Conservation (phyloP, 2,113 vertebrate species). For the Piprites chloris region DNA sequence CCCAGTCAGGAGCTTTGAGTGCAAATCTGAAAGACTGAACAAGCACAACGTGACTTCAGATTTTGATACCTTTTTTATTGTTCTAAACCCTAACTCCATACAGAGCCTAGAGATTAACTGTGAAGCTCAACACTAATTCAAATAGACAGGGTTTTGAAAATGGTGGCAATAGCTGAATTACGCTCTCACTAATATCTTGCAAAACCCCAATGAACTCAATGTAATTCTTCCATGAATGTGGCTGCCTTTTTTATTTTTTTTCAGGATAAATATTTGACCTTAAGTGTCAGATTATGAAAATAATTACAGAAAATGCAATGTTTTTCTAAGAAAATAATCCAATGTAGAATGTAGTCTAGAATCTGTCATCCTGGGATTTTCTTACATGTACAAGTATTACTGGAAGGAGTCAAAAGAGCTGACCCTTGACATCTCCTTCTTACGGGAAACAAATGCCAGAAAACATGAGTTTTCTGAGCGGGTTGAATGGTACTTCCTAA, state of each 20-base stretch:
- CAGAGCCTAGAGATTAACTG: not conserved
- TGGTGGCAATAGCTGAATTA: not conserved
- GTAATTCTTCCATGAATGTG: not conserved
- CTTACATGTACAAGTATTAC: not conserved
- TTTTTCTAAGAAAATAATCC: not conserved
- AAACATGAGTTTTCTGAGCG: not conserved
- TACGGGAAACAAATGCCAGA: not conserved
- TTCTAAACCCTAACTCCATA: not conserved
- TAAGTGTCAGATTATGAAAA: not conserved
- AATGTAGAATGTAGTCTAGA: not conserved
- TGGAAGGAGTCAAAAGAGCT: not conserved
- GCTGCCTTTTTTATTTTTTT: not conserved
- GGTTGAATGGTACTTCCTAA: not conserved
- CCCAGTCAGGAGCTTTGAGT: not conserved
- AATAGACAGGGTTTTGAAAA: not conserved
- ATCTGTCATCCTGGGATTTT: not conserved
- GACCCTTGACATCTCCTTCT: not conserved
- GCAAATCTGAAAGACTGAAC: not conserved
- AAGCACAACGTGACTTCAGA: not conserved
- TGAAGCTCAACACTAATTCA: not conserved
- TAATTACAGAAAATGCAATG: not conserved
- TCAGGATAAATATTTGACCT: not conserved
- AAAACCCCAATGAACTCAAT: not conserved
- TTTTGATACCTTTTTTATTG: not conserved
- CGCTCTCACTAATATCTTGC: not conserved